Base-by-base conservation (phyloP, 2,113 vertebrate genomes). In the Semicossyphus pulcher region DNA sequence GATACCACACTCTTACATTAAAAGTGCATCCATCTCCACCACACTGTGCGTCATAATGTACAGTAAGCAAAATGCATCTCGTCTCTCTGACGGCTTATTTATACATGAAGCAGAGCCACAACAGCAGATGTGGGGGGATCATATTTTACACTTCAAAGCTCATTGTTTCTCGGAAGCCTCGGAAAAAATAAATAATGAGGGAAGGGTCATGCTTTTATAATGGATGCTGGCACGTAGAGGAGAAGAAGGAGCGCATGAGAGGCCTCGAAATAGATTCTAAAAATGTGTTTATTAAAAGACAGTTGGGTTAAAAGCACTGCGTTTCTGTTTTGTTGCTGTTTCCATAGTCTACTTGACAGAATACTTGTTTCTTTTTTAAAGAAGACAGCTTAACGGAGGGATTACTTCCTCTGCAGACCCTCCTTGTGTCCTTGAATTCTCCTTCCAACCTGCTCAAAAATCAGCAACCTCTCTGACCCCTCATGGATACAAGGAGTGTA, bases 71-170 rank as follows among this genome's bases (percentile, higher is more conserved):
- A 76, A 66, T 53, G 21, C 39, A 59, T 75, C 66, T 53, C 3
- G 11, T 44, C 65, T 80, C 37, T 28, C 45, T 77, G 76, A 78
- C 76, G 70, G 56, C 60, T 56, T 60, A 82, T 68, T 70, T 65
- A 31, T 64, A 61, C 63, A 20, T 75, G 53, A 51, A 53, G 52
- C 39, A 1, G 3, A 56, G 75, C 64, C 25, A 8, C 41, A 62
- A 23, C 44, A 44, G 72, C 76, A 67, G 73, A 79, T 66, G 51
- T 21, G 10, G 39, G 53, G 16, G 61, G 47, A 31, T 82, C 18
- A 29, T 86, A 69, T 83, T 78, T 63, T 82, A 78, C 83, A 88
- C 76, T 85, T 89, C 81, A 90, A 83, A 88, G 78, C 73, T 71
- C 49, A 60, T 58, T 78, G 56, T 84, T 73, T 74, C 62, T 78